phyloP scores from a whole-genome alignment of 92 coral and sea anemone species.

The Umimayanthus chanpuru region DNA sequence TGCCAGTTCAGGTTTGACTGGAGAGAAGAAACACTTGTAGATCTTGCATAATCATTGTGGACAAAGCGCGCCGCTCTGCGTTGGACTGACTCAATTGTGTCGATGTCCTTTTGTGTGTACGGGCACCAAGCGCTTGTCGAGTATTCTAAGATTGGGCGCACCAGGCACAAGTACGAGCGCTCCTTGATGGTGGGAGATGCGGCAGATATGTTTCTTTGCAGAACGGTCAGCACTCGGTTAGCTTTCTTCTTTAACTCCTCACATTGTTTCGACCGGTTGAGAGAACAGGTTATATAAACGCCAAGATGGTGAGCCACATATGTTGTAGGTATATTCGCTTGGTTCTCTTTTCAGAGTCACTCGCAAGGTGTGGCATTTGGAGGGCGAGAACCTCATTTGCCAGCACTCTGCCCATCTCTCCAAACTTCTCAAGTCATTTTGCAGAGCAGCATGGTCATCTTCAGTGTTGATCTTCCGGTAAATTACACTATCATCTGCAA shows the following conservation, averaged over 20 bases:
- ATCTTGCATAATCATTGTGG: too few species aligned
- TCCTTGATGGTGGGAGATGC: constrained; percentile 28
- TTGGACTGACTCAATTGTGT: constrained; percentile 12
- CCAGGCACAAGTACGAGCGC: constrained; percentile 31
- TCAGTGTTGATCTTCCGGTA: background rate
- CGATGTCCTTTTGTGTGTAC: constrained; percentile 3
- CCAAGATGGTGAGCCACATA: constrained; percentile 50
- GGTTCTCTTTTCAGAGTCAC: constrained; percentile 20
- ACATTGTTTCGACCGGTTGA: constrained; percentile 43
- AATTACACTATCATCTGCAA: constrained; percentile 44
- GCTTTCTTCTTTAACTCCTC: constrained; percentile 55
- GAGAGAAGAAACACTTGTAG: constrained; percentile 1
- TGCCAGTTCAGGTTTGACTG: background rate
- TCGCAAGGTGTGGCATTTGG: constrained; percentile 10
- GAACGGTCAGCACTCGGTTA: constrained; percentile 39
- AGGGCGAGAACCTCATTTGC: constrained; percentile 23
- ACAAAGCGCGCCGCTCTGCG: constrained; percentile 5
- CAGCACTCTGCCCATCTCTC: constrained; percentile 22
- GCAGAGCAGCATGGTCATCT: background rate
- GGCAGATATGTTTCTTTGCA: background rate
- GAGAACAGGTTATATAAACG: constrained; percentile 47
- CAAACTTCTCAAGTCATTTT: constrained; percentile 1
- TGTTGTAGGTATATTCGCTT: constrained; percentile 15
- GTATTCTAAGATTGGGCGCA: constrained; percentile 31
- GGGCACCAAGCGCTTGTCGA: constrained; percentile 5